Evolutionary conservation across 2,888 invertebrate genomes (phyloP).

Genomic region (Ectemnius continuus): DNA sequence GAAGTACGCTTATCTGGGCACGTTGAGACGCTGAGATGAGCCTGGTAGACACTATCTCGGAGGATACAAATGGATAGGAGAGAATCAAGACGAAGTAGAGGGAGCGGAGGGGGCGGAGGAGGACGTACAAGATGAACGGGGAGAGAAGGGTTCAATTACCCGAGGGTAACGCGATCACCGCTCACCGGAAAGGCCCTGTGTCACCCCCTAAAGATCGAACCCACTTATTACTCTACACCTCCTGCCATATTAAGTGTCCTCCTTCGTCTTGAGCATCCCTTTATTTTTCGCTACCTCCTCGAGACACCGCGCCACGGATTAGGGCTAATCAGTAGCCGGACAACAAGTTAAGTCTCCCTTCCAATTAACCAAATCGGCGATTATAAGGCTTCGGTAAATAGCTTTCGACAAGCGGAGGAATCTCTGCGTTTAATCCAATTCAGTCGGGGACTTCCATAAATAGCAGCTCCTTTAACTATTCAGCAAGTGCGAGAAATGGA

Average conservation of each 20-base stretch:
- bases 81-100: slow-evolving; percentile 10
- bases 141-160: slow-evolving; percentile 69
- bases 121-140: slow-evolving; percentile 15
- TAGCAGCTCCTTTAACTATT: slow-evolving; percentile 4
- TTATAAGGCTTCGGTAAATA: neutral
- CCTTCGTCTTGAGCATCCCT: neutral
- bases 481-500: neutral
- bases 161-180: slow-evolving; percentile 69
- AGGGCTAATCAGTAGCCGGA: too few species aligned
- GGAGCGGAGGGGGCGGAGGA: too few species aligned
- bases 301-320: too few species aligned
- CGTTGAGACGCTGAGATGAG: slow-evolving; percentile 11
- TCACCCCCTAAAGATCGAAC: slow-evolving; percentile 40
- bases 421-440: neutral
- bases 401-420: neutral
- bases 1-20: slow-evolving; percentile 19
- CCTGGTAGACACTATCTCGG: slow-evolving; percentile 10
- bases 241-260: slow-evolving; percentile 35
- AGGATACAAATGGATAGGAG: slow-evolving; percentile 32
- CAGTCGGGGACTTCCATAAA: neutral
- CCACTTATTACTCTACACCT: slow-evolving; percentile 34
- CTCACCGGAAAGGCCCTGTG: slow-evolving; percentile 53
- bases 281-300: slow-evolving; percentile 1
- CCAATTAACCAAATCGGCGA: too few species aligned
- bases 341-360: too few species aligned